Percentiles rank a stretch among this genome's conserved stretches.
phyloP scores from a whole-genome alignment of 2,113 vertebrate species.

The Chloebia gouldiae region DNA sequence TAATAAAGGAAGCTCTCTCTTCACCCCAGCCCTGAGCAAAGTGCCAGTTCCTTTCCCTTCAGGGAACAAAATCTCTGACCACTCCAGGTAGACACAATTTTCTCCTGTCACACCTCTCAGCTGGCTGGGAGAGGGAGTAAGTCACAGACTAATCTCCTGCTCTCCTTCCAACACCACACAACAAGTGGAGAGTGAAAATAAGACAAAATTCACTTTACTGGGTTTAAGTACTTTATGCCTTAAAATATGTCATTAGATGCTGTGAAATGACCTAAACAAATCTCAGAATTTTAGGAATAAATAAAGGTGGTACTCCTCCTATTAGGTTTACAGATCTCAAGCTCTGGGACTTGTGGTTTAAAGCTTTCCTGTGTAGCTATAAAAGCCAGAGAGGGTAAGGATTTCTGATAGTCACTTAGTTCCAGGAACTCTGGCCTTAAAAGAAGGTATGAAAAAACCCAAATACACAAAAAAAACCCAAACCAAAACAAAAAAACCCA shows the following conservation, averaged over 20 bases:
- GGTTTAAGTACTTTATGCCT: not conserved
- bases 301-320: not conserved
- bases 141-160: not conserved
- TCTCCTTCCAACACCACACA: not conserved
- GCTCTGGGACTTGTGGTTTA: not conserved
- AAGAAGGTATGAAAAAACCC: not conserved
- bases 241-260: not conserved
- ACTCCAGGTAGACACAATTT: not conserved
- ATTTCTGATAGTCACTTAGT: not conserved
- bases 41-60: not conserved
- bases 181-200: not conserved
- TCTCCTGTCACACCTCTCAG: not conserved
- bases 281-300: not conserved
- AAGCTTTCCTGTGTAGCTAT: not conserved
- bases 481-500: no score
- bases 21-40: not conserved
- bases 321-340: not conserved
- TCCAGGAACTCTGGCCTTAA: not conserved
- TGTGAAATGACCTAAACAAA: not conserved
- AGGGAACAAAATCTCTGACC: not conserved
- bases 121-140: rapidly evolving
- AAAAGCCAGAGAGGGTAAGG: not conserved
- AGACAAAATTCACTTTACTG: not conserved
- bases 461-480: not conserved
- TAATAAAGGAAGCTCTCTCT: not conserved